A percentile compares a stretch with the other conserved stretches of the same genome.
Evolutionary conservation across 2,113 vertebrate species (phyloP).

Genomic region (Cyphomyrus discorhynchus): DNA sequence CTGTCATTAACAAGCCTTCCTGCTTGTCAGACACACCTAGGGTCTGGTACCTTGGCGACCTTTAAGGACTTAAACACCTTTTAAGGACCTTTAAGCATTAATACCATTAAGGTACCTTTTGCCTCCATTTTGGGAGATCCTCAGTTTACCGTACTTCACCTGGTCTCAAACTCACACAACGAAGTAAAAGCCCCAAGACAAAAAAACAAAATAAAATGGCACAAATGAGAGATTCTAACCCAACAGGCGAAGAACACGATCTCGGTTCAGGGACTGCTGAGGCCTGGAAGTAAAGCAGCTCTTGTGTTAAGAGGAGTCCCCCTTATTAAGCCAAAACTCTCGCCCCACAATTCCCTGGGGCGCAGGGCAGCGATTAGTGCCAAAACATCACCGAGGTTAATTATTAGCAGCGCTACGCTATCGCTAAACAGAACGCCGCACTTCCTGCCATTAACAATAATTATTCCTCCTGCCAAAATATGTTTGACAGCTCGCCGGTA

Average conservation of each 20-base stretch:
- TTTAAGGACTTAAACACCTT: not conserved
- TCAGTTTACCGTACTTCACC: not conserved
- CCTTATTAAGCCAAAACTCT: constrained; percentile 26
- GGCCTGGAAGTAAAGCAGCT: not conserved
- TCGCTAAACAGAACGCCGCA: constrained; percentile 20
- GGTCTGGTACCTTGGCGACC: not conserved
- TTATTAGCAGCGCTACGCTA: constrained; percentile 33
- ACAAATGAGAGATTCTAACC: not conserved
- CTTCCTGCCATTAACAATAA: constrained; percentile 40
- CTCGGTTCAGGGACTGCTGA: not conserved
- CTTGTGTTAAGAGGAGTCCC: not conserved
- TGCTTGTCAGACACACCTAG: not conserved
- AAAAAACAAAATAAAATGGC: not conserved
- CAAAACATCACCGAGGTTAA: constrained; percentile 33
- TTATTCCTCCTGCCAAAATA: constrained; percentile 33
- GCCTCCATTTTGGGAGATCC: not conserved
- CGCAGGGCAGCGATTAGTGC: constrained; percentile 22
- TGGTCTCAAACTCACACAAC: not conserved
- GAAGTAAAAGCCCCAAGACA: not conserved
- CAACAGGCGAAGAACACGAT: not conserved
- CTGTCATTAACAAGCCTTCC: not conserved
- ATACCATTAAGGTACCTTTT: not conserved
- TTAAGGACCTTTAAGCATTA: not conserved
- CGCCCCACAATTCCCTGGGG: not conserved
- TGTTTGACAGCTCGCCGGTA: constrained; percentile 28